Conservation (phyloP, 2,797 vertebrate species). For the Amblyraja radiata region DNA sequence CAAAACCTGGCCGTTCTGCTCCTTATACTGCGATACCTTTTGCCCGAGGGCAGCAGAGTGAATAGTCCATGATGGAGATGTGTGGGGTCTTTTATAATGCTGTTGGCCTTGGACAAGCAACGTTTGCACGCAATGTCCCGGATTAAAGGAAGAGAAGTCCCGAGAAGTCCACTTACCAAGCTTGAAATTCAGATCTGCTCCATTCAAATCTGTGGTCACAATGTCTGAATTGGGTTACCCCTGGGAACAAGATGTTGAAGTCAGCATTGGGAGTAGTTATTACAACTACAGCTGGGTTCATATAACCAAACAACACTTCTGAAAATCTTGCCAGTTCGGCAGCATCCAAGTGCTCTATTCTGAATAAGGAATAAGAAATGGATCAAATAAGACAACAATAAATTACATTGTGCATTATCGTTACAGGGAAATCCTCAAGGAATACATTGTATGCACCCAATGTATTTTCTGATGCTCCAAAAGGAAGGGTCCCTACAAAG, state of each 20-base stretch:
- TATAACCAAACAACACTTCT: conserved; percentile 81
- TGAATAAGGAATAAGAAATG: conserved; percentile 47
- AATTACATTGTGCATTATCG: background rate
- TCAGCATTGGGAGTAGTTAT: conserved; percentile 89
- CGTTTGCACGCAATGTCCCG: too few species aligned
- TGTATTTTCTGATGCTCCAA: background rate
- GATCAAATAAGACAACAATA: background rate
- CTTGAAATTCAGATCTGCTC: conserved; percentile 75
- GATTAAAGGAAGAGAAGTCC: too few species aligned
- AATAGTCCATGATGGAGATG: too few species aligned
- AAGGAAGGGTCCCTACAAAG: background rate
- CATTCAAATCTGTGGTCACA: conserved; percentile 92
- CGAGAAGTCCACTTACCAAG: conserved; percentile 62
- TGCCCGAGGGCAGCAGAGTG: too few species aligned
- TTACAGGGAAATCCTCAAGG: background rate
- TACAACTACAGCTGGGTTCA: conserved; percentile 69
- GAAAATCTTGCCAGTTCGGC: conserved; percentile 71
- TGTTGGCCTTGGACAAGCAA: too few species aligned
- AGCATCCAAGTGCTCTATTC: conserved; percentile 81
- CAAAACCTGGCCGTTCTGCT: too few species aligned
- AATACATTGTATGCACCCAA: background rate
- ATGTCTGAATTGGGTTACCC: conserved; percentile 65
- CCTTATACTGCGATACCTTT: too few species aligned
- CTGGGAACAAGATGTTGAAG: conserved; percentile 74
- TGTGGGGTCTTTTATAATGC: too few species aligned